A percentile compares a stretch with the other conserved stretches of the same genome.
These are phyloP conservation scores for Microplitis manilae DNA, from an alignment of 2,888 invertebrate genomes.

Conservation along the genomic window DNA sequence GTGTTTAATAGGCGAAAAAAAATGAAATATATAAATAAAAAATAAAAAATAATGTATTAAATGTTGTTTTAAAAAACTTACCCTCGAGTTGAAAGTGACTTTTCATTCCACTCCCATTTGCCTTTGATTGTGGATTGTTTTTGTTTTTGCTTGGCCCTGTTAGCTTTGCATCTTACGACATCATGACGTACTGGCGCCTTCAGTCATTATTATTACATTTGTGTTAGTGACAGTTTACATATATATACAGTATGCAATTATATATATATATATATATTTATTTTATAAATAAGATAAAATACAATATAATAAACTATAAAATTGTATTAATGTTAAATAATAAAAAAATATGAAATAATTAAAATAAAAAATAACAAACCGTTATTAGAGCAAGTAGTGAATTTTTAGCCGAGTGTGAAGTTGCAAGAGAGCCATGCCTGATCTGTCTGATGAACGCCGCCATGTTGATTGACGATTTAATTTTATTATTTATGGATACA, in stretches of 20 bases:
- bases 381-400: conserved; percentile 47
- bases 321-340: neutral
- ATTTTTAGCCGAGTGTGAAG: conserved; percentile 50
- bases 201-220: conserved; percentile 4
- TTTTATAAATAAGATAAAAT: neutral
- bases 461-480: conserved; percentile 72
- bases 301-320: no score
- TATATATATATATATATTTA: neutral
- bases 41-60: neutral
- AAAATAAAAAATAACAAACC: conserved; percentile 53
- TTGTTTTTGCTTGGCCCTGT: conserved; percentile 9
- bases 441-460: conserved; percentile 77
- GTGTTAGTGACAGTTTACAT: conserved; percentile 9
- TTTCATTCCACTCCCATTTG: conserved; percentile 55
- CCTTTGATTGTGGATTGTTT: conserved; percentile 5
- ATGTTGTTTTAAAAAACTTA: conserved; percentile 51
- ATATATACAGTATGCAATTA: neutral
- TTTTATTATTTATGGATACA: neutral
- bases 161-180: conserved; percentile 48
- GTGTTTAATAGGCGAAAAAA: neutral
- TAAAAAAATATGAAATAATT: neutral
- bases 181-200: conserved; percentile 48
- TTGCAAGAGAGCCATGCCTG: conserved; percentile 72
- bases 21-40: neutral
- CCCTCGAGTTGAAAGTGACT: conserved; percentile 65